phyloP scores from a whole-genome alignment of 2,113 vertebrate species.

The Xiphophorus couchianus region DNA sequence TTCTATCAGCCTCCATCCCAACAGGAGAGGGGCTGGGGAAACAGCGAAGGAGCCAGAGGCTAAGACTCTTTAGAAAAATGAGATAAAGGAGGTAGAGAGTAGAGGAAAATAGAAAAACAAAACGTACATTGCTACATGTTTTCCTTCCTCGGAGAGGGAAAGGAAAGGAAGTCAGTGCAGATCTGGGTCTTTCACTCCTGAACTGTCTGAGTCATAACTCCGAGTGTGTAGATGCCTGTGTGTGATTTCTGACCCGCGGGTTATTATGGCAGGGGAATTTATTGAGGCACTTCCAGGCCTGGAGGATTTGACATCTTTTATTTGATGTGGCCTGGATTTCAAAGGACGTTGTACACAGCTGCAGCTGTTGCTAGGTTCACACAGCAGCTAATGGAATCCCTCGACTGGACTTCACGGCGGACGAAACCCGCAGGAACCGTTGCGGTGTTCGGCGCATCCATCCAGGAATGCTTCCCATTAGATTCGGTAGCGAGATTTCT shows the following conservation, averaged over 20 bases:
- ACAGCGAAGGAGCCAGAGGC: conserved; percentile 55
- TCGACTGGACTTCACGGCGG: conserved; percentile 6
- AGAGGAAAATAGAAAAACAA: conserved; percentile 53
- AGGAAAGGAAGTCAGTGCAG: conserved; percentile 58
- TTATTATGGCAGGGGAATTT: conserved; percentile 31
- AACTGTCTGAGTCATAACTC: conserved; percentile 54
- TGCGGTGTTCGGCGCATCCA: not conserved
- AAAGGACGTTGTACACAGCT: conserved; percentile 44
- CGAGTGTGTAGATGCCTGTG: conserved; percentile 40
- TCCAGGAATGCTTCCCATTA: not conserved
- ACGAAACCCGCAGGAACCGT: conserved; percentile 24
- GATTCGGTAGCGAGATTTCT: not conserved
- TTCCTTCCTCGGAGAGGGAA: conserved; percentile 50
- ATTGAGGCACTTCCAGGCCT: conserved; percentile 53
- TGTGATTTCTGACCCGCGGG: conserved; percentile 41
- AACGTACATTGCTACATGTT: conserved; percentile 40
- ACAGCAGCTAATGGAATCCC: not conserved
- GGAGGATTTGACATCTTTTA: conserved; percentile 27
- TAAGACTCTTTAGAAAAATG: conserved; percentile 64
- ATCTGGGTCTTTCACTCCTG: conserved; percentile 59
- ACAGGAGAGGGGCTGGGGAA: conserved; percentile 36
- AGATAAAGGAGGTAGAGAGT: conserved; percentile 51
- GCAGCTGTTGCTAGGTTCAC: conserved; percentile 26
- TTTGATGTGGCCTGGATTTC: conserved; percentile 43
- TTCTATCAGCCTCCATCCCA: conserved; percentile 71